Evolutionary conservation across 1,140 invertebrate genomes (phyloP), one percentile per base, ranked within the genome.

Genomic region (Neodiprion pinetum): DNA sequence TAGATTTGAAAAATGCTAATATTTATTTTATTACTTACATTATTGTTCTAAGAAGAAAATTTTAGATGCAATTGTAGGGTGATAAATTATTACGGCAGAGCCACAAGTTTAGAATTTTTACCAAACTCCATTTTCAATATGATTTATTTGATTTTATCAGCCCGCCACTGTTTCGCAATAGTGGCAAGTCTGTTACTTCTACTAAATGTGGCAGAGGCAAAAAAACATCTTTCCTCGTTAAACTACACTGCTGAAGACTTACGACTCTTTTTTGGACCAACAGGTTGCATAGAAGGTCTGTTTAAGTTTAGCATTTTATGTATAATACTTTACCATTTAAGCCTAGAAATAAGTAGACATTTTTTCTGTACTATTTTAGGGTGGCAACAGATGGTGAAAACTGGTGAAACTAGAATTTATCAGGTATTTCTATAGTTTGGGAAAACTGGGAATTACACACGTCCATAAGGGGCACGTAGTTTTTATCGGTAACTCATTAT

Each of bases 221-320:
- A 83, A 81, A 69, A 74, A 61, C 79, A 86, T 72, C 78, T 68
- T 67, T 23, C 78, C 67, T 73, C 74, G 61, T 75, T 81, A 70
- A 70, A 73, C 74, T 68, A 76, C 72, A 74, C 49, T 72, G 72
- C 77, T 67, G 77, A 81, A 72, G 80, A 82, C 74, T 78, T 83
- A 77, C 79, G 82, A 71, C 72, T 78, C 74, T 75, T 86, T 76
- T 85, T 85, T 75, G 84, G 82, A 79, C 80, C 82, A 76, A 80
- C 79, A 8, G 83, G 84, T 74, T 84, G 82, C 74, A 78, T 84
- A 61, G 78, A 82, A 86, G 84, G 83, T 86, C 81, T 83, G 82
- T 76, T 17, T 65, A 3, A 65, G 1, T 65, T 65, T 7, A 21
- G 61, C 4, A 14, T 3, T 40, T 40, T 40, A 40, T 40, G 5